These are phyloP conservation scores for Galago senegalensis DNA, from an alignment of 2,797 vertebrate genomes.

Conservation along the genomic window DNA sequence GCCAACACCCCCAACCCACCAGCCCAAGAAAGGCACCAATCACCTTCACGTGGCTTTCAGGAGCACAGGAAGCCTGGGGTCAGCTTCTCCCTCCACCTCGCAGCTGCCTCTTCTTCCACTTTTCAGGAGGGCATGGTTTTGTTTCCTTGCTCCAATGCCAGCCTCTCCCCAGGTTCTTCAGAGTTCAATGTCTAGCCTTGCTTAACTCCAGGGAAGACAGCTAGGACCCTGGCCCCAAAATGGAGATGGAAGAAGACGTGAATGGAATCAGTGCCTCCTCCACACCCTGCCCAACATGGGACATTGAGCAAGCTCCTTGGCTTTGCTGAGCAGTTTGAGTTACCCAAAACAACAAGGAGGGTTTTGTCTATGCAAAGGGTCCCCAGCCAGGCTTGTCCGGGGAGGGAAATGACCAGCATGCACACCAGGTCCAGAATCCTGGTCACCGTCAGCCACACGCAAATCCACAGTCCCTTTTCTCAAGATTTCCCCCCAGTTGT, in stretches of 20 bases:
- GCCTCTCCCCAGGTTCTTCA: neutral
- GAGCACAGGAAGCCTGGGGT: neutral
- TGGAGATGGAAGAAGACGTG: neutral
- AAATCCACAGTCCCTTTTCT: neutral
- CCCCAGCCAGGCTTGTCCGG: neutral
- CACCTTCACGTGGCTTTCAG: neutral
- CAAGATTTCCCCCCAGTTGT: neutral
- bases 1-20: neutral
- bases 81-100: neutral
- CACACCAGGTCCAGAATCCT: neutral
- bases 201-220: neutral
- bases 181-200: neutral
- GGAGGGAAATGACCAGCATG: neutral
- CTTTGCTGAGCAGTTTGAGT: neutral
- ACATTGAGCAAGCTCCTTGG: neutral
- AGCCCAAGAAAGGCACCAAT: neutral
- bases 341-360: neutral
- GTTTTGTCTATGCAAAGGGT: neutral
- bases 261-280: neutral
- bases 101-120: neutral
- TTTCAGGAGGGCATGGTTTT: neutral
- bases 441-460: neutral
- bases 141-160: neutral
- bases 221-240: neutral
- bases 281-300: accelerated